These are phyloP conservation scores for Enteromius anoplus DNA, from an alignment of 2,797 vertebrate species.

Conservation along the genomic window DNA sequence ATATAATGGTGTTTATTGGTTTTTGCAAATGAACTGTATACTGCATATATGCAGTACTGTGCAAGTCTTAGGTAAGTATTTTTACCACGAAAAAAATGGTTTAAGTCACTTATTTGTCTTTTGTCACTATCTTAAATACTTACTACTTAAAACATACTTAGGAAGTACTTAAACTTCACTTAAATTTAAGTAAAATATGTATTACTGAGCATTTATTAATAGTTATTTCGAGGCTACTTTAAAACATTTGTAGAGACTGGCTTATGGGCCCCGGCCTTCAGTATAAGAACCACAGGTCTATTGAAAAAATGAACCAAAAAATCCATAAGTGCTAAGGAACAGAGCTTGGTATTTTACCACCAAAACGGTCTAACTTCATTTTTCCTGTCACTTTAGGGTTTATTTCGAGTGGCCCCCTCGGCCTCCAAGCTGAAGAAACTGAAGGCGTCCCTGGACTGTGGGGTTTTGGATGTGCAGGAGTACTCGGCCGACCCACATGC, in stretches of 20 bases:
- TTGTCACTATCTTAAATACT: background rate
- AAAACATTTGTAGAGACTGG: background rate
- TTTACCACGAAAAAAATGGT: too few relatives aligned
- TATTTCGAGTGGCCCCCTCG: conserved; percentile 95
- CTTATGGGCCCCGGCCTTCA: background rate
- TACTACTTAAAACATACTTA: background rate
- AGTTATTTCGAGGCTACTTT: background rate
- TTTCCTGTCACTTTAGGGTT: conserved; percentile 78
- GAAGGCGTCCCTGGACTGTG: conserved; percentile 96
- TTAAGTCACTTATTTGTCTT: too few relatives aligned
- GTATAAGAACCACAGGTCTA: background rate
- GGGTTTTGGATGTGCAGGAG: conserved; percentile 95
- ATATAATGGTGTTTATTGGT: too few relatives aligned
- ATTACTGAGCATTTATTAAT: background rate
- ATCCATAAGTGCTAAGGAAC: background rate
- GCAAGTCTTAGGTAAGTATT: too few relatives aligned
- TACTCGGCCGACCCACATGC: conserved; percentile 96
- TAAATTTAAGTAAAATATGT: background rate
- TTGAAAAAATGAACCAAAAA: background rate
- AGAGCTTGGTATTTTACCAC: background rate
- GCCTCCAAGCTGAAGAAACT: conserved; percentile 99
- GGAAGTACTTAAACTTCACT: background rate
- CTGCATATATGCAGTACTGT: too few relatives aligned
- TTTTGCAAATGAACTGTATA: too few relatives aligned
- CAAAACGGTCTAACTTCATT: conserved; percentile 14